phyloP scores from a whole-genome alignment of 1,140 invertebrate genomes.

The Drosophila nebulosa region DNA sequence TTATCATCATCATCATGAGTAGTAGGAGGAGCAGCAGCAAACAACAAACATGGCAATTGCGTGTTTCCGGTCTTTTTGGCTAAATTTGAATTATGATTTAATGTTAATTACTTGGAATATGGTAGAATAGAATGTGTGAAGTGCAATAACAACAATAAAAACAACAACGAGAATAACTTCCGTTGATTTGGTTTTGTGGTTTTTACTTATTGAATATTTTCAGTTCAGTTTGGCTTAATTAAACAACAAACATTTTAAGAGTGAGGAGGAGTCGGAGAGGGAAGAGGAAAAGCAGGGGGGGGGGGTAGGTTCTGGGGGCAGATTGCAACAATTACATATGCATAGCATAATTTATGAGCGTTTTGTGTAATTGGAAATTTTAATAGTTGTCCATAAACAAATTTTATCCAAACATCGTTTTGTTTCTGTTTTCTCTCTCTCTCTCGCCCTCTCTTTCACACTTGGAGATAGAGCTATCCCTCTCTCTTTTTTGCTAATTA shows the following conservation, averaged over 20 bases:
- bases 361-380: constrained; percentile 72
- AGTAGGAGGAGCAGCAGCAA: constrained; percentile 4
- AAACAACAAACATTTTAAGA: constrained; percentile 52
- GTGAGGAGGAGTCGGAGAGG: neutral
- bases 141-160: constrained; percentile 5
- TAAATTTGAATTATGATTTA: constrained; percentile 66
- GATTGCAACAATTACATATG: constrained; percentile 42
- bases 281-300: neutral
- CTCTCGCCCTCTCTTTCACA: constrained; percentile 7
- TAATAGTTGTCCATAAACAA: constrained; percentile 68
- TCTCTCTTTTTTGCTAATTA: constrained; percentile 63
- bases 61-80: constrained; percentile 55
- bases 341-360: constrained; percentile 73
- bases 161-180: constrained; percentile 41
- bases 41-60: constrained; percentile 47
- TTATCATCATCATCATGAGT: constrained; percentile 1
- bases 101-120: constrained; percentile 75
- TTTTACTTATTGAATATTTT: constrained; percentile 49
- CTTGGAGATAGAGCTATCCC: no score
- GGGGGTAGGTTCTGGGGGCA: neutral
- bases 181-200: constrained; percentile 74
- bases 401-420: constrained; percentile 57
- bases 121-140: constrained; percentile 27
- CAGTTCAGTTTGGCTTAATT: constrained; percentile 63
- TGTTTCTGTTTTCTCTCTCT: constrained; percentile 14